Base-by-base conservation (phyloP, 2,797 vertebrate species). In the Micropoecilia bifurca region DNA sequence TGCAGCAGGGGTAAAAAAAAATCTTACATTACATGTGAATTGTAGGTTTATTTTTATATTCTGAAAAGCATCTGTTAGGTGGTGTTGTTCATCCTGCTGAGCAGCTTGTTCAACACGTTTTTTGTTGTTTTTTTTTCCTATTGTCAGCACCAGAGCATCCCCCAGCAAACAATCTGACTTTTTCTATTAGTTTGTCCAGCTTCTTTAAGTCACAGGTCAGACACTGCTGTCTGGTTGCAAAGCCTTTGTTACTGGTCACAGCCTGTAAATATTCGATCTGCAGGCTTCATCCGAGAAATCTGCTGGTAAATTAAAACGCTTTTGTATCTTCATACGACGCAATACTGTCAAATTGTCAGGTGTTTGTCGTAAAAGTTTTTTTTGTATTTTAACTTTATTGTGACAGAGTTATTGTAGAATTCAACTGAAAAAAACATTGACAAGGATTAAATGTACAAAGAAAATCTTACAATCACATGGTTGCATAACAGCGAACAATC, bases 1-100 rank as follows among this genome's bases (percentile, higher is more conserved):
- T 53, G 46, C 47, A 39, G 47, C 6, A 39, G 48, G 22, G 48
- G 10, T 39, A 39, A 73, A 53, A 68, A 20, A 41, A 41, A 18
- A 22, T n/a, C 41, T 25, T 45, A 43, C 3, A 25, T 16, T 68
- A 25, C 12, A 69, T 45, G 41, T n/a, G 41, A 45, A 69, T 45
- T n/a, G 39, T 69, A 22, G 22, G 46, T 73, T 50, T 39, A 39
- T 73, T 36, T 73, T 50, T 73, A 20, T 73, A 39, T 36, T 53
- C 48, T 39, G 33, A 22, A 39, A 33, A 53, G 20, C 2, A 0
- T 50, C 47, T 53, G 30, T 73, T 69, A n/a, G 47, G 9, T 50
- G 18, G 47, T 36, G 47, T 3, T 73, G 6, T 50, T 36, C 71
- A 73, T 36, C 28, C 28, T 50, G 30, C 28, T 73, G 71, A 33